Evolutionary conservation across 2,888 invertebrate species (phyloP).

Genomic region (Andrena minutula): DNA sequence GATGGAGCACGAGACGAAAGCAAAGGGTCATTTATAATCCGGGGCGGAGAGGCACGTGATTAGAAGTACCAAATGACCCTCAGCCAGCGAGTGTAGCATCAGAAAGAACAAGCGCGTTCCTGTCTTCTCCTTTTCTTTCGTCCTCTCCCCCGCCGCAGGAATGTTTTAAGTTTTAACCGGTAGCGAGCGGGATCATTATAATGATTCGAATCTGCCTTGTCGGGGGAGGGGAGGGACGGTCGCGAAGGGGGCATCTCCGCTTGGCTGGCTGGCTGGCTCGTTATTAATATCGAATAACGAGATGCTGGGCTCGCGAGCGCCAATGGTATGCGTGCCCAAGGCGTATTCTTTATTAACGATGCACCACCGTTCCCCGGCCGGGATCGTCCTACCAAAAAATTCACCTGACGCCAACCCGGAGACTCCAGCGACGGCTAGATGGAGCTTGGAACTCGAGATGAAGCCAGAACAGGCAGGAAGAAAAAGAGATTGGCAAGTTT

Average conservation of each 20-base stretch:
- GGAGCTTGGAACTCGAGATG: conserved; percentile 21
- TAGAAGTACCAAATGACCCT: conserved; percentile 79
- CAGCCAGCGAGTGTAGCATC: conserved; percentile 54
- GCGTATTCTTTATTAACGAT: conserved; percentile 84
- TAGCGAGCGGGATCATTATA: conserved; percentile 81
- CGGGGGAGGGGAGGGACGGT: conserved; percentile 12
- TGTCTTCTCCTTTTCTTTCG: conserved; percentile 27
- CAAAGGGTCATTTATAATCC: conserved; percentile 78
- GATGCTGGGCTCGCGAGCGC: conserved; percentile 77
- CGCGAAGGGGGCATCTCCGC: conserved; percentile 50
- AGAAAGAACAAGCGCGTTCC: conserved; percentile 44
- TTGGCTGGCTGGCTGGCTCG: conserved; percentile 70
- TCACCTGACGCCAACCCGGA: conserved; percentile 59
- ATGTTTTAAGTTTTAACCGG: conserved; percentile 79
- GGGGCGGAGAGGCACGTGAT: conserved; percentile 75
- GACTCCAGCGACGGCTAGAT: conserved; percentile 24
- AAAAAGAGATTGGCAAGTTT: conserved; percentile 25
- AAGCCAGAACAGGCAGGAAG: not conserved
- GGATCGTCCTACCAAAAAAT: conserved; percentile 70
- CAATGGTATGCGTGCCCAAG: conserved; percentile 79
- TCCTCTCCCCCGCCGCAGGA: conserved; percentile 64
- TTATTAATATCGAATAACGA: conserved; percentile 85
- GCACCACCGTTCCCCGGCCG: conserved; percentile 66
- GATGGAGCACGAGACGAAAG: conserved; percentile 76
- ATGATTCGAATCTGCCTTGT: conserved; percentile 81